Base-by-base conservation (phyloP, 2,113 vertebrate genomes). In the Semnornis frantzii region DNA sequence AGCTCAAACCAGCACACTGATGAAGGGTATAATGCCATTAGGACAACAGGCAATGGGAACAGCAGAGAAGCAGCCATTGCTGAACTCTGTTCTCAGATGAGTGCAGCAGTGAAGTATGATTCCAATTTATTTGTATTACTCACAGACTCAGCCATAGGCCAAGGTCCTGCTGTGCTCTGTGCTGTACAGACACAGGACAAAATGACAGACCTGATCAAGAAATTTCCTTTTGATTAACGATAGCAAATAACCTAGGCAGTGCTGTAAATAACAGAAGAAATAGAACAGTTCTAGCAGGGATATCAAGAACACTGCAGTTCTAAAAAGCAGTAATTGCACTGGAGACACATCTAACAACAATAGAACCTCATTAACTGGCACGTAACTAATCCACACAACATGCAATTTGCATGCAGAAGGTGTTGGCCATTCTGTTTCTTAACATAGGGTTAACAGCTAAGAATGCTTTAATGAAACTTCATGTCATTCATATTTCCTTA, bases 221-320 rank as follows among this genome's bases (percentile, higher is more conserved):
- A 39, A 84, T 84, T 84, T 86, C 37, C 33, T 69, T 92, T 84
- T 34, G 54, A 72, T 72, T 85, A 79, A 33, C 68, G 52, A 19
- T 24, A 89, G 52, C 63, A 71, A 73, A 34, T 68, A 92, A 69
- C 20, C 19, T 33, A 74, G 30, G 3, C 57, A 60, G 33, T 44
- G 42, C 68, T 64, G 84, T 79, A 85, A 91, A 48, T 66, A 85
- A 91, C 20, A 80, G 44, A 78, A 93, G 62, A 79, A 84, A 71
- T 31, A 3, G 4, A 91, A 66, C 15, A 74, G 71, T 27, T 73
- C 27, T 73, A 70, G 59, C 30, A 96, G 60, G 16, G 17, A 5
- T 31, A 91, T 52, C 19, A 88, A 78, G 50, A 48, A 82, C 5
- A 15, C 33, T 50, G 27, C 18, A 85, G 66, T 23, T 54, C 62